Base-by-base conservation (phyloP, 2,113 vertebrate genomes). In the Vombatus ursinus region DNA sequence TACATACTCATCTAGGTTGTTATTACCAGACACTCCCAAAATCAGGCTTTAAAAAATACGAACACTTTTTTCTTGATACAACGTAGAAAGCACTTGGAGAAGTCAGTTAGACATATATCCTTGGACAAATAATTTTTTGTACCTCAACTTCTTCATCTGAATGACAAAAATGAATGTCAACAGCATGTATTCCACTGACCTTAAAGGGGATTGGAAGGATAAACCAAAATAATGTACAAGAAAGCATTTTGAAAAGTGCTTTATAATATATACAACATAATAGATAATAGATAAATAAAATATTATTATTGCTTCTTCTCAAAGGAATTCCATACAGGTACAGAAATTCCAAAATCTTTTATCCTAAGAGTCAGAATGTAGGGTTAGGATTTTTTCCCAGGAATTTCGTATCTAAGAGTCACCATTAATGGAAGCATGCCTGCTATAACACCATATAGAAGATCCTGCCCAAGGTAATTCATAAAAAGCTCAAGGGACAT, bases 401-500 rank as follows among this genome's bases (percentile, higher is more conserved):
- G 68, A 92, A 96, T 92, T 93, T 94, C 94, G 25, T 5, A 93
- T 37, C 93, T 50, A 84, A 96, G 94, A 94, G 90, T 44, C 51
- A 90, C 24, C 92, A 49, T 28, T 95, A 90, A 93, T 0, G 28
- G 91, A 97, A 95, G 37, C 31, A 48, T 50, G 89, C 95, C 90
- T 25, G 54, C 26, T 9, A 90, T 90, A 49, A 52, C 50, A 37
- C 91, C 89, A 92, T 47, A 92, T 89, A 50, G 91, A 90, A 95
- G 50, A 90, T 77, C 96, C 96, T 92, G 95, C 94, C 92, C 94
- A 95, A 50, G 54, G 92, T 95, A 92, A 96, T 61, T 96, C 96
- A 90, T 54, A 16, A 95, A 61, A 52, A 95, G 89, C 91, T 93
- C 92, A 93, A 94, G 96, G 91, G 53, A 91, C 93, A 51, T 92